Percentiles rank a stretch among this genome's conserved stretches.
phyloP scores from a whole-genome alignment of 2,888 invertebrate species.

The Eupithecia inturbata region DNA sequence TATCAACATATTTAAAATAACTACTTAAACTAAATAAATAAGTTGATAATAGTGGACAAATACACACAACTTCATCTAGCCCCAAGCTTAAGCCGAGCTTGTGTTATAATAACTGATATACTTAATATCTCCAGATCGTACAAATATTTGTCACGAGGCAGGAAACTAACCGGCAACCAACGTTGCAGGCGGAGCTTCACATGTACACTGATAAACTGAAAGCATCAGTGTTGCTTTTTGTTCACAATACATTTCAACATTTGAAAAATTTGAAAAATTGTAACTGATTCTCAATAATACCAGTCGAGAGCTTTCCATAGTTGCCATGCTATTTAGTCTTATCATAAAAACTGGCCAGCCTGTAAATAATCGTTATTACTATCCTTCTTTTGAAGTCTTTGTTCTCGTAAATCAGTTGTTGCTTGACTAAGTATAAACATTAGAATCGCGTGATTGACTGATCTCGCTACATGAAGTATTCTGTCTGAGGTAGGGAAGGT shows the following conservation, averaged over 20 bases:
- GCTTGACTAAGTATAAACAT: neutral
- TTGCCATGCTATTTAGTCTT: neutral
- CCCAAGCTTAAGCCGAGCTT: no score
- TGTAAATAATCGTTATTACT: neutral
- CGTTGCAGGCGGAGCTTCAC: no score
- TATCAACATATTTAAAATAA: no score
- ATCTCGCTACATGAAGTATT: neutral
- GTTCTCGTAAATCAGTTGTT: neutral
- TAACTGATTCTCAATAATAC: neutral
- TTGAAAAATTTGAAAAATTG: neutral
- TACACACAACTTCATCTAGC: no score
- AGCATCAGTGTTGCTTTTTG: neutral
- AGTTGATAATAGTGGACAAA: no score
- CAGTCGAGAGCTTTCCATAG: neutral
- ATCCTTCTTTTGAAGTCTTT: conserved; percentile 1
- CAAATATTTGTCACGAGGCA: no score
- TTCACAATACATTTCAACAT: neutral
- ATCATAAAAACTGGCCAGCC: neutral
- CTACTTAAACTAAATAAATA: no score
- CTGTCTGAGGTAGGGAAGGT: neutral
- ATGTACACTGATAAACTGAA: no score
- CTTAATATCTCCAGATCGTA: no score
- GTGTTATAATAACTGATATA: no score
- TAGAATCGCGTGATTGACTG: neutral
- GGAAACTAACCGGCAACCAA: no score